Evolutionary conservation across 2,113 vertebrate genomes (phyloP).

Genomic region (Centropus unirufus): DNA sequence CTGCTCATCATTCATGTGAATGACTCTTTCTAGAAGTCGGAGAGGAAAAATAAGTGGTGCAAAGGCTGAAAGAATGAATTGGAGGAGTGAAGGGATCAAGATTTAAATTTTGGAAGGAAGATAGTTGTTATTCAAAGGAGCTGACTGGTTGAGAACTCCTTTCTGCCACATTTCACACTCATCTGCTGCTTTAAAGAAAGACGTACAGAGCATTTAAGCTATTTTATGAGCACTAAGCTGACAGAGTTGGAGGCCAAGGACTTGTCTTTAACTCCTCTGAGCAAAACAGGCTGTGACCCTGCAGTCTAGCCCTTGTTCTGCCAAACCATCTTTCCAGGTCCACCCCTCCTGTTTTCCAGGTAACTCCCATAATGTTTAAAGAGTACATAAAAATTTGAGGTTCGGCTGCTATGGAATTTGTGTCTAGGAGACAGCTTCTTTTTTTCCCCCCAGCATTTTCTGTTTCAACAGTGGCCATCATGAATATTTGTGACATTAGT

Average conservation of each 20-base stretch:
- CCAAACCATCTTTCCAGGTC: neutral
- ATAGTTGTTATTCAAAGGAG: slow-evolving; percentile 11
- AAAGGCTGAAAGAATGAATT: neutral
- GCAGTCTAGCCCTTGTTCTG: neutral
- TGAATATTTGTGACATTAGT: neutral
- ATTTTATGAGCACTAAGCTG: neutral
- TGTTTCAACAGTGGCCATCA: neutral
- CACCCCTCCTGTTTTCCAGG: neutral
- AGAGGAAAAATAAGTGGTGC: neutral
- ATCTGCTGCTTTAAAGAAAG: slow-evolving; percentile 24
- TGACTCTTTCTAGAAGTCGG: neutral
- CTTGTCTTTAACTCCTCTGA: neutral
- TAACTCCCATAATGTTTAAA: neutral
- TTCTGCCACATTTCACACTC: slow-evolving; percentile 7
- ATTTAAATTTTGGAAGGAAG: slow-evolving; percentile 11
- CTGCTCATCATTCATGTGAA: neutral
- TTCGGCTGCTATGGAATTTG: neutral
- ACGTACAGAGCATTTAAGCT: neutral
- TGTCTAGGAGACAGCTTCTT: neutral
- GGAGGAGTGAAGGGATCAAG: neutral
- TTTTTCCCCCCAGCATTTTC: neutral
- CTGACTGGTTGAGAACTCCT: neutral
- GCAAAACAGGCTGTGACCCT: neutral
- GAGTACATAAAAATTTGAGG: neutral
- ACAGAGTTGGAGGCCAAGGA: neutral